Evolutionary conservation across 53 echinoderm and acorn worm species (phyloP).

Genomic region (Apostichopus leukothele): DNA sequence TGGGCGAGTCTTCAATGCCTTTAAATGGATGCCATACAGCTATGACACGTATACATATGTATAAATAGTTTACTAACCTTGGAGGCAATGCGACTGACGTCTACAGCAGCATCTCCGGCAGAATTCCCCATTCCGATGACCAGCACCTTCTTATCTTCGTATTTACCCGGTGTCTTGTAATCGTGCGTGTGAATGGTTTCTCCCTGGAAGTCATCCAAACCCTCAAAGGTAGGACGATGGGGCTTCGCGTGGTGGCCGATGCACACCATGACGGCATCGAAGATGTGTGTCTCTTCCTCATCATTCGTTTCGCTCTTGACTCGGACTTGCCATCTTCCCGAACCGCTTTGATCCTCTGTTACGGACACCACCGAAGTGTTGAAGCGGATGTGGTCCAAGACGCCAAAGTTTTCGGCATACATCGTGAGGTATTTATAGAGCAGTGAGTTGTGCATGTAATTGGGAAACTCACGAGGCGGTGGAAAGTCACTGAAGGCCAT

Average conservation of each 20-base stretch:
- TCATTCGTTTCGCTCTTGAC: conserved; percentile 42
- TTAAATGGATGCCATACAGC: too few relatives aligned
- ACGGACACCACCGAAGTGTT: conserved; percentile 51
- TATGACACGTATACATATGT: too few relatives aligned
- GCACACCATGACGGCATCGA: conserved; percentile 77
- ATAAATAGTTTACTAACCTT: conserved; percentile 49
- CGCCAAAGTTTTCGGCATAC: conserved; percentile 55
- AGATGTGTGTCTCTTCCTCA: conserved; percentile 34
- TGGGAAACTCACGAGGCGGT: conserved; percentile 77
- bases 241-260: conserved; percentile 66
- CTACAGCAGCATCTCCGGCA: conserved; percentile 77
- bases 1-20: too few relatives aligned
- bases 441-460: conserved; percentile 87
- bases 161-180: conserved; percentile 57
- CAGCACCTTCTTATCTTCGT: conserved; percentile 73
- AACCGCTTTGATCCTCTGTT: conserved; percentile 44
- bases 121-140: conserved; percentile 88
- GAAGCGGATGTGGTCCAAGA: conserved; percentile 56
- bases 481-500: conserved; percentile 88
- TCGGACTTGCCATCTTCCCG: conserved; percentile 45
- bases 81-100: conserved; percentile 61
- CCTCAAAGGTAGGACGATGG: conserved; percentile 53
- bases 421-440: conserved; percentile 57
- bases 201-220: conserved; percentile 73
- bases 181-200: conserved; percentile 81